Conservation (phyloP, 2,888 invertebrate genomes). For the Drosophila paranaensis region DNA sequence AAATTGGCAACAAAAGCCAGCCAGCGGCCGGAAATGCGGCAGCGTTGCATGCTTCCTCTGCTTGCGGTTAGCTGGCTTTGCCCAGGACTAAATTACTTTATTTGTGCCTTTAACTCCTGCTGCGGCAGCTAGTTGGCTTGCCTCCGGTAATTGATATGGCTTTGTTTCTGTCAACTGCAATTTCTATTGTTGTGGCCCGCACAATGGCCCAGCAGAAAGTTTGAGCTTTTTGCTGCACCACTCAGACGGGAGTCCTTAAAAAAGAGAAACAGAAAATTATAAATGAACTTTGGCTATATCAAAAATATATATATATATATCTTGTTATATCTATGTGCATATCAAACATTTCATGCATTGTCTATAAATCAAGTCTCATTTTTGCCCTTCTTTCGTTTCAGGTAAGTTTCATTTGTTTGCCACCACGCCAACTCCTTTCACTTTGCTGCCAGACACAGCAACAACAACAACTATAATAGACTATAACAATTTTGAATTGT, state of each 20-base stretch:
- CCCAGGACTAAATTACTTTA: constrained; percentile 72
- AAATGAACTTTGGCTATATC: constrained; percentile 46
- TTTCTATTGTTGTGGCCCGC: constrained; percentile 28
- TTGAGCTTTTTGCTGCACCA: constrained; percentile 1
- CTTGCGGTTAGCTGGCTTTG: constrained; percentile 71
- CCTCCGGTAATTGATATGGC: constrained; percentile 72
- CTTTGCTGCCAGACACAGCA: constrained; percentile 57
- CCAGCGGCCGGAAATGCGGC: constrained; percentile 25
- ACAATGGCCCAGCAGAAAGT: constrained; percentile 18
- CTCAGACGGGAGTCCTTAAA: constrained; percentile 4
- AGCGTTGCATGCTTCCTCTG: constrained; percentile 59
- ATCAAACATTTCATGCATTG: constrained; percentile 36
- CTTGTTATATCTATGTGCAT: too few species aligned
- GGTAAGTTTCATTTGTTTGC: constrained; percentile 65
- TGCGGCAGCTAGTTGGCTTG: constrained; percentile 8
- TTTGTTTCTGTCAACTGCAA: constrained; percentile 50
- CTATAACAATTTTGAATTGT: constrained; percentile 73
- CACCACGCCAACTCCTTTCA: constrained; percentile 66
- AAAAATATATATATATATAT: constrained; percentile 25
- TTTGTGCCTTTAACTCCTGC: constrained; percentile 17
- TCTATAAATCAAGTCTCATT: constrained; percentile 70
- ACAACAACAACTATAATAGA: constrained; percentile 12
- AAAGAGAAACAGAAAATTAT: constrained; percentile 16
- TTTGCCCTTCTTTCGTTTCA: constrained; percentile 55
- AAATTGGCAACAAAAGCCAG: constrained; percentile 64